Evolutionary conservation across 2,888 invertebrate species (phyloP).

Genomic region (Mythimna ferrago): DNA sequence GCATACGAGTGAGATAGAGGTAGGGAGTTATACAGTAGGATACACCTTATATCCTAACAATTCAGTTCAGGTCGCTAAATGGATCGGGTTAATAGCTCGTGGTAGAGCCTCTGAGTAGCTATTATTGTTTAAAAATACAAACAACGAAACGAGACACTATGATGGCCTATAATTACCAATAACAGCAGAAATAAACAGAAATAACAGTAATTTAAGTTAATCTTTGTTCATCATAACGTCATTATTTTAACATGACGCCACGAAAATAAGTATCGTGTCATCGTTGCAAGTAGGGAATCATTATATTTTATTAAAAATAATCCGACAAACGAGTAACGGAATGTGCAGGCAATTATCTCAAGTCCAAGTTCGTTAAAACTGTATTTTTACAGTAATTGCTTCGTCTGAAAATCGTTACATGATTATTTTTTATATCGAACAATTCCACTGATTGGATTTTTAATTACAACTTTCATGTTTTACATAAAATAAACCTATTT

Average conservation of each 20-base stretch:
- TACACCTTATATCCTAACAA: too few relatives aligned
- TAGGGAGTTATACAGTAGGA: too few relatives aligned
- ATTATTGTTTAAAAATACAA: background rate
- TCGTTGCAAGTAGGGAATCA: constrained; percentile 23
- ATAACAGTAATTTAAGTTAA: constrained; percentile 29
- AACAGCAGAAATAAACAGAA: constrained; percentile 30
- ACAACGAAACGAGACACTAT: constrained; percentile 16
- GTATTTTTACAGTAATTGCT: constrained; percentile 30
- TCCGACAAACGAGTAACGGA: constrained; percentile 39
- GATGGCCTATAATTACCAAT: constrained; percentile 21
- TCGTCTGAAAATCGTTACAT: constrained; percentile 29
- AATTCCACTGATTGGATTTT: constrained; percentile 44
- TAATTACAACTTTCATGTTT: constrained; percentile 18
- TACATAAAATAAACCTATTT: constrained; percentile 14
- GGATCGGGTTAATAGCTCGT: too few relatives aligned
- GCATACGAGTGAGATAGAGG: too few relatives aligned
- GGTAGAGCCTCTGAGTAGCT: too few relatives aligned
- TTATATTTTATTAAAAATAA: constrained; percentile 53
- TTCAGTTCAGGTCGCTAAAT: too few relatives aligned
- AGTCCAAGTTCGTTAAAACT: constrained; percentile 48
- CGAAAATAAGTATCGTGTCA: constrained; percentile 18
- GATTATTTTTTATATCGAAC: constrained; percentile 46
- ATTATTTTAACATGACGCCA: constrained; percentile 34
- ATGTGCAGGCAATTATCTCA: constrained; percentile 42
- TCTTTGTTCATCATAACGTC: constrained; percentile 13